Conservation (phyloP, 2,797 vertebrate species). For the Acrossocheilus wenchowensis region DNA sequence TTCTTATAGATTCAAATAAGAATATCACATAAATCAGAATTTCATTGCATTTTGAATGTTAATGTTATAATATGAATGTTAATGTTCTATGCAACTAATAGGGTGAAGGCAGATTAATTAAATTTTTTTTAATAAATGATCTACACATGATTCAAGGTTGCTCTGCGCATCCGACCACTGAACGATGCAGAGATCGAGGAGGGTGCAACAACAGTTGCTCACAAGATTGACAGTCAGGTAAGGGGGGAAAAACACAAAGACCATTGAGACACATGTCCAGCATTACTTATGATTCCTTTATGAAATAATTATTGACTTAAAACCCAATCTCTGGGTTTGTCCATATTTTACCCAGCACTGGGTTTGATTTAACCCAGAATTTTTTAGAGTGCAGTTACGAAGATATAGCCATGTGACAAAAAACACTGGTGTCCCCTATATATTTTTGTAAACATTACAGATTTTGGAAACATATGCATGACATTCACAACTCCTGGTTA, state of each 20-base stretch:
- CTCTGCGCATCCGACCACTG: slow-evolving; percentile 67
- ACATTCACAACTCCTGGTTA: background rate
- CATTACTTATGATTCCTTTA: background rate
- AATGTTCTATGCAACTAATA: background rate
- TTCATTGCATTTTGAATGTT: background rate
- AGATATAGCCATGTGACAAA: background rate
- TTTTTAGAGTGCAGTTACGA: background rate
- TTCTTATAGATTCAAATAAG: background rate
- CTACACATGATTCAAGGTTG: slow-evolving; percentile 58
- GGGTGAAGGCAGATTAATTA: background rate
- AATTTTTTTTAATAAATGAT: background rate
- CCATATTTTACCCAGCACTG: too few relatives aligned
- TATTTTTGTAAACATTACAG: background rate
- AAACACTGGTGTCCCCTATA: background rate
- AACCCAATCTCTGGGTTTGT: too few relatives aligned
- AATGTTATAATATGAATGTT: background rate
- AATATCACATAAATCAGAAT: background rate
- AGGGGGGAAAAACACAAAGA: background rate
- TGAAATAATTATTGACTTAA: background rate
- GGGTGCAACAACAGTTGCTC: slow-evolving; percentile 62
- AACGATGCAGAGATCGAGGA: slow-evolving; percentile 65
- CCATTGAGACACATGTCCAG: background rate
- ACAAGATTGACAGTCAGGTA: slow-evolving; percentile 72
- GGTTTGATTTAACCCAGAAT: too few relatives aligned
- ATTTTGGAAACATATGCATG: background rate